Evolutionary conservation across 1,140 invertebrate species (phyloP).

Genomic region (Tetramorium parvispinum): DNA sequence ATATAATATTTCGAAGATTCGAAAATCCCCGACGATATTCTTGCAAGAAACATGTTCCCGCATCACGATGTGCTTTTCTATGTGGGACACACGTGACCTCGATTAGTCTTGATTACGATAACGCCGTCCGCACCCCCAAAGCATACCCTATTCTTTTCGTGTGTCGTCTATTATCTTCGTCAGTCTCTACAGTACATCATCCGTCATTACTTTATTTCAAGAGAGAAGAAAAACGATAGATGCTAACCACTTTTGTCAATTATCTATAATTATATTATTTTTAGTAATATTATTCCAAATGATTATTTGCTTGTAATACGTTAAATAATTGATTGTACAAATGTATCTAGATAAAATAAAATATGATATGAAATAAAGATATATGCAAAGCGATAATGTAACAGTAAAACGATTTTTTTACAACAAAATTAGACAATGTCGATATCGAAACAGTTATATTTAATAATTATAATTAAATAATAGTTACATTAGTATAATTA

Average conservation of each 20-base stretch:
- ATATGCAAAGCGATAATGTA: no score
- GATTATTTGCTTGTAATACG: background rate
- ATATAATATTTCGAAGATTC: background rate
- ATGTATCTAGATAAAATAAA: background rate
- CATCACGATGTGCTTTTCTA: background rate
- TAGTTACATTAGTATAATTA: background rate
- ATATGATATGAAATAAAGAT: background rate
- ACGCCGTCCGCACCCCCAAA: background rate
- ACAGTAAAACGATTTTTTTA: background rate
- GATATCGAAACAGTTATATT: background rate
- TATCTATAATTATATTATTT: background rate
- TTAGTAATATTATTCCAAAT: background rate
- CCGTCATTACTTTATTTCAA: background rate
- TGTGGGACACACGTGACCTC: background rate
- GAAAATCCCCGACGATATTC: background rate
- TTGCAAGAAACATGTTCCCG: background rate
- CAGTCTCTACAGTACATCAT: conserved; percentile 41
- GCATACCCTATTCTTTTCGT: background rate
- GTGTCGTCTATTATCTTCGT: background rate
- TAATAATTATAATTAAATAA: background rate
- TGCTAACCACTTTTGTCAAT: background rate
- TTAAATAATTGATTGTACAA: background rate
- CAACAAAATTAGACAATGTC: background rate
- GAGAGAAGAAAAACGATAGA: conserved; percentile 1
- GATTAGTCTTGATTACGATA: conserved; percentile 40